A percentile compares a stretch with the other conserved stretches of the same genome.
Conservation (phyloP, 1,140 invertebrate genomes). For the Drosophila grimshawi region DNA sequence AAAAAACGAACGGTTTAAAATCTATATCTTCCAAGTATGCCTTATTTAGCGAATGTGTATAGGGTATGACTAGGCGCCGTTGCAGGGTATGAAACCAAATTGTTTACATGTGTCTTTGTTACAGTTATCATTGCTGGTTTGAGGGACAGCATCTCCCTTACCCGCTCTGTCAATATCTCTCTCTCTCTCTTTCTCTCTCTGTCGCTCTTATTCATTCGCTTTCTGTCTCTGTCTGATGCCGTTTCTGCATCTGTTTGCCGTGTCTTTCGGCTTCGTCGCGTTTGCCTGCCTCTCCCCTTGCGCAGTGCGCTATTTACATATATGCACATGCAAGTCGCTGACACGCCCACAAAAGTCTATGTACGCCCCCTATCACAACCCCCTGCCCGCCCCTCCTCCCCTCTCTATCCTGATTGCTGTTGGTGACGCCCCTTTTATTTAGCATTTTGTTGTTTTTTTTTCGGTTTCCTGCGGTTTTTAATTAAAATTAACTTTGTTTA, state of each 20-base stretch:
- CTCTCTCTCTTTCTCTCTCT: conserved; percentile 2
- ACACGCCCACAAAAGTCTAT: conserved; percentile 26
- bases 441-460: conserved; percentile 72
- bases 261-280: conserved; percentile 29
- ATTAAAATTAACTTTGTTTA: conserved; percentile 83
- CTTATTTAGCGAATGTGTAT: too few species aligned
- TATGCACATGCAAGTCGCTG: conserved; percentile 64
- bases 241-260: conserved; percentile 18
- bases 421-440: conserved; percentile 72
- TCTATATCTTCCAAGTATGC: too few species aligned
- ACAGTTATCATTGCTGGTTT: conserved; percentile 70
- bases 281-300: conserved; percentile 29
- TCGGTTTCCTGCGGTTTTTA: conserved; percentile 79
- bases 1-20: too few species aligned
- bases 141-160: neutral
- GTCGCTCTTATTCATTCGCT: neutral
- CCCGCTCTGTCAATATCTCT: neutral
- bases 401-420: conserved; percentile 22
- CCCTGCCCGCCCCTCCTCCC: conserved; percentile 1
- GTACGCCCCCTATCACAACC: neutral
- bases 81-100: conserved; percentile 60
- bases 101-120: conserved; percentile 81
- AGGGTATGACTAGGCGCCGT: neutral
- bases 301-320: conserved; percentile 14
- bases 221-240: conserved; percentile 1